phyloP scores from a whole-genome alignment of 2,113 vertebrate genomes.

The Nibea albiflora region DNA sequence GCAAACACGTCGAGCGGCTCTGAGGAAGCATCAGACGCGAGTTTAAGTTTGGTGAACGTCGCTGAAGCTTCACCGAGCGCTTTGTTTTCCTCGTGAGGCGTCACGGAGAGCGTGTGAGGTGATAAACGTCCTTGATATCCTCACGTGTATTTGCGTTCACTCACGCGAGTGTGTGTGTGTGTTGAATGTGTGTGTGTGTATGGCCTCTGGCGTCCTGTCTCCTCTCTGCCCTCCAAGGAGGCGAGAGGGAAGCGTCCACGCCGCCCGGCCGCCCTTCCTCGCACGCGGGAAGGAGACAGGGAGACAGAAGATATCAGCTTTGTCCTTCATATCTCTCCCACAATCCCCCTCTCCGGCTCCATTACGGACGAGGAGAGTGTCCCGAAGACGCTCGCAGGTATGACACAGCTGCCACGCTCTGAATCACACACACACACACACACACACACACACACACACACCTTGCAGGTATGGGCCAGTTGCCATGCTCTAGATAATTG shows the following conservation, averaged over 20 bases:
- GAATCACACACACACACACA: slow-evolving; percentile 65
- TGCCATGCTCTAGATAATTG: slow-evolving; percentile 80
- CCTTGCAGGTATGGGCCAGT: slow-evolving; percentile 78
- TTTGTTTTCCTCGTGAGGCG: background rate
- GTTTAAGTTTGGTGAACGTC: too few relatives aligned
- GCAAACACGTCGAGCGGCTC: too few relatives aligned
- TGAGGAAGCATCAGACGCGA: too few relatives aligned
- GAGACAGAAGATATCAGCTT: slow-evolving; percentile 56
- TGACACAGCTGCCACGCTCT: slow-evolving; percentile 80
- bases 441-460: slow-evolving; percentile 50
- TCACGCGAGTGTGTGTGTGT: background rate
- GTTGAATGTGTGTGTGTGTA: background rate
- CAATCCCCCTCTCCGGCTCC: slow-evolving; percentile 55
- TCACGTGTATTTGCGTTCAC: background rate
- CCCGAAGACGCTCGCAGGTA: slow-evolving; percentile 78
- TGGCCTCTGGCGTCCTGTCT: slow-evolving; percentile 59
- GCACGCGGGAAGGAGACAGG: background rate
- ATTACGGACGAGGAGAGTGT: slow-evolving; percentile 50
- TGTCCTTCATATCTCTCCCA: slow-evolving; percentile 67
- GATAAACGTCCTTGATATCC: slow-evolving; percentile 28
- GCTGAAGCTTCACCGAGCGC: background rate
- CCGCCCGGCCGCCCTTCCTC: slow-evolving; percentile 3
- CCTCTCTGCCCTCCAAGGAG: slow-evolving; percentile 69
- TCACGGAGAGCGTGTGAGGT: background rate
- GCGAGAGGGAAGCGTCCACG: slow-evolving; percentile 10